Evolutionary conservation across 1,140 invertebrate species (phyloP), one percentile per base, ranked within the genome.

Genomic region (Pollicipes pollicipes): DNA sequence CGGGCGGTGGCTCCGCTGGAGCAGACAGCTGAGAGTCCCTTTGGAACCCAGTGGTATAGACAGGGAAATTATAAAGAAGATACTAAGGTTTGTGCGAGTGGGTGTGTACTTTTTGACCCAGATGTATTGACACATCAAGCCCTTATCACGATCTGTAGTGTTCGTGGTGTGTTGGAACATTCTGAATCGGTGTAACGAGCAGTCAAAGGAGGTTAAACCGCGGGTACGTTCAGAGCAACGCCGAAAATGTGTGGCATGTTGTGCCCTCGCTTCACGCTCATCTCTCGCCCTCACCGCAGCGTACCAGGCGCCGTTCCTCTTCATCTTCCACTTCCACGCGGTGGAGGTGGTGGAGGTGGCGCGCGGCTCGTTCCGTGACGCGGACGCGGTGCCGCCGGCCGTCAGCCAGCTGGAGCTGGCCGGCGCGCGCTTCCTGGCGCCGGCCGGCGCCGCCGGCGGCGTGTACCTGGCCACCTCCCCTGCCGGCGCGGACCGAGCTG

Each of bases 221-320:
- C n/a, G n/a, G n/a, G n/a, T n/a, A n/a, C n/a, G n/a, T n/a, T n/a
- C n/a, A n/a, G n/a, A n/a, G n/a, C n/a, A n/a, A n/a, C n/a, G n/a
- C n/a, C n/a, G n/a, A n/a, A n/a, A n/a, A n/a, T n/a, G n/a, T n/a
- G n/a, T n/a, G n/a, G n/a, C n/a, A n/a, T n/a, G n/a, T n/a, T n/a
- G n/a, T n/a, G n/a, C n/a, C n/a, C n/a, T n/a, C n/a, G n/a, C n/a
- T n/a, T n/a, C n/a, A n/a, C n/a, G n/a, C 32, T 27, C 17, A 31
- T 35, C 68, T 71, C 26, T 75, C 73, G 74, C 72, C 74, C 73
- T n/a, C 72, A 73, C 81, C 81, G 70, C 77, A 87, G 85, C 86
- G 24, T 93, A 85, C 76, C 82, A 84, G 0, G 85, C 84, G 66
- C 89, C 90, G 0, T 91, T 90, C 80, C 80, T 94, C 3, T 94